Base-by-base conservation (phyloP, 2,797 vertebrate species). In the Philypnodon macrostomus region DNA sequence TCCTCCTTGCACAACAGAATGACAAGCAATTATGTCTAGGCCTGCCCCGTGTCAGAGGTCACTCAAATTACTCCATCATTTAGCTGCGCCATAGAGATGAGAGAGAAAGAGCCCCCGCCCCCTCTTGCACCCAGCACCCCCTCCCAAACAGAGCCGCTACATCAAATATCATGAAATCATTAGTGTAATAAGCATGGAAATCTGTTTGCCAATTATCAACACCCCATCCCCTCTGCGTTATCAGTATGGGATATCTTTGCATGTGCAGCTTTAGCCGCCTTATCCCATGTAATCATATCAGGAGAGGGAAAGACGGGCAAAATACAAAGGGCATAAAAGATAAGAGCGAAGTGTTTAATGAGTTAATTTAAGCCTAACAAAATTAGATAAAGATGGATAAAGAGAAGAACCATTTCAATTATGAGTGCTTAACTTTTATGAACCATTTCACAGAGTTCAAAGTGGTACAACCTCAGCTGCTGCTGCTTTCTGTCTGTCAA, bases 111-210 rank as follows among this genome's bases (percentile, higher is more conserved):
- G 80, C 87, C 68, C 85, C 88, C 86, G 85, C 41, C 45, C 24
- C 21, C 21, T 14, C 31, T 85, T 35, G 23, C 89, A 85, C 84
- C 87, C 87, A 18, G 6, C 6, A 87, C 37, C 41, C 59, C 44
- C 57, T 51, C 88, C 89, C 89, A 73, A 79, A 89, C 75, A 47
- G 90, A 86, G 85, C 90, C 79, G 80, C 84, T 87, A 92, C 92
- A 92, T 92, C 92, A 92, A 92, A 95, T 92, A 89, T 94, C 92
- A 93, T 93, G 87, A 91, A 93, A 95, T 97, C 94, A 93, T 97
- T 95, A 95, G 93, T 92, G 93, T 93, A 94, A 97, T 94, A 95
- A 94, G 93, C 93, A 93, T 92, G 93, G 88, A 94, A 95, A 96
- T 95, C 92, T 95, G 94, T 93, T 95, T 92, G 91, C 92, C 92